These are phyloP conservation scores for Odontomachus brunneus DNA, from an alignment of 1,140 invertebrate species.

Conservation along the genomic window DNA sequence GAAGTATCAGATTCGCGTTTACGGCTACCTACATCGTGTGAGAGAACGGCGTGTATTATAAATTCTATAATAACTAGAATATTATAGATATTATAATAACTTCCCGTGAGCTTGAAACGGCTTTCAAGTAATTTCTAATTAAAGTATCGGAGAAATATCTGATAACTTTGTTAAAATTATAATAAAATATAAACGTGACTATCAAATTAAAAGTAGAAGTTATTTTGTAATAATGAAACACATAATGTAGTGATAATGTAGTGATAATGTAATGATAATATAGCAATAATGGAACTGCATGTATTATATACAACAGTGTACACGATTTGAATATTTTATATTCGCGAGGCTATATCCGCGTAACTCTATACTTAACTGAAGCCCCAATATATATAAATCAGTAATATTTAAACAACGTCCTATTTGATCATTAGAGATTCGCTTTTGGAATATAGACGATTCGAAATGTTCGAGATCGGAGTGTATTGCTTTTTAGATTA, in stretches of 20 bases:
- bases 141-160: neutral
- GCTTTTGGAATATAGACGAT: neutral
- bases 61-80: conserved; percentile 19
- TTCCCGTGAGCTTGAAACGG: neutral
- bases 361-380: conserved; percentile 1
- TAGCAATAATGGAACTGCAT: too few relatives aligned
- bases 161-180: neutral
- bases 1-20: too few relatives aligned
- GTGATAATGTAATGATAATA: too few relatives aligned
- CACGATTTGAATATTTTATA: conserved; percentile 15
- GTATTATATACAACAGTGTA: neutral
- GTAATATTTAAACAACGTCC: neutral
- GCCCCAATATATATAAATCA: neutral
- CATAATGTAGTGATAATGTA: neutral
- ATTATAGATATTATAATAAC: neutral
- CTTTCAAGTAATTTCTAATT: neutral
- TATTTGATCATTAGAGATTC: neutral
- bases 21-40: too few relatives aligned
- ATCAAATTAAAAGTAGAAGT: neutral
- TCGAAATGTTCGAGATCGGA: neutral
- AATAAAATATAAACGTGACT: neutral
- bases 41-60: neutral
- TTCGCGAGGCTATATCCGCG: too few relatives aligned
- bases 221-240: too few relatives aligned
- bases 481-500: conserved; percentile 14